Conservation (phyloP, 2,888 invertebrate species). For the Isoperla grammatica region DNA sequence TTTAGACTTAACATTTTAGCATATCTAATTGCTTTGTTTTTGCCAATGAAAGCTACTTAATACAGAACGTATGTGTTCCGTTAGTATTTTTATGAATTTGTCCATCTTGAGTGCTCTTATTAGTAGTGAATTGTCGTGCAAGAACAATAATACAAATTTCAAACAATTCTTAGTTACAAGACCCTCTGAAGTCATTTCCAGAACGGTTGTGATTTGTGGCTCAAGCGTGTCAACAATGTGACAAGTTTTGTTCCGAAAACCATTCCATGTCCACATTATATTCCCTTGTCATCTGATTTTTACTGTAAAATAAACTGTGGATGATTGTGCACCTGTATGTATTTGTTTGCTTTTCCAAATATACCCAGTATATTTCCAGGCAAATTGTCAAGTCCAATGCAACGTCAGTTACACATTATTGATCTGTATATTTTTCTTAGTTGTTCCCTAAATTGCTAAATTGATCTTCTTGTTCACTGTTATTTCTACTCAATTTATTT, state of each 20-base stretch:
- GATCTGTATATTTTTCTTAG: too few species aligned
- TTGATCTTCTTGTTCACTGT: too few species aligned
- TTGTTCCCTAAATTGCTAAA: too few species aligned
- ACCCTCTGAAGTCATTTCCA: conserved; percentile 15
- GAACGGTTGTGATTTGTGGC: conserved; percentile 23
- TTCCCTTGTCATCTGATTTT: conserved; percentile 20
- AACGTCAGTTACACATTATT: not conserved
- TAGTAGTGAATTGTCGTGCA: conserved; percentile 17
- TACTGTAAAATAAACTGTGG: conserved; percentile 19
- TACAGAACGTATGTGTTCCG: not conserved
- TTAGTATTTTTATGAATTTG: conserved; percentile 8
- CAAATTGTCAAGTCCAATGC: not conserved
- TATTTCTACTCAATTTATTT: too few species aligned
- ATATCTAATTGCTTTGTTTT: not conserved
- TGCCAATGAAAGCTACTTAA: not conserved
- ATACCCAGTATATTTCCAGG: not conserved
- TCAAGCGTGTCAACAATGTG: conserved; percentile 1
- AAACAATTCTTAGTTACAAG: not conserved
- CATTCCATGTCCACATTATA: conserved; percentile 24
- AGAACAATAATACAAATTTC: conserved; percentile 7
- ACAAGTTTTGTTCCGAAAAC: conserved; percentile 18
- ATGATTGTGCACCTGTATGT: conserved; percentile 25
- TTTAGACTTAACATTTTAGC: not conserved
- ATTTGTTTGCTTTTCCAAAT: too few species aligned
- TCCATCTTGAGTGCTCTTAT: conserved; percentile 26